Percentiles rank a stretch among this genome's conserved stretches.
Evolutionary conservation across 2,113 vertebrate species (phyloP).

Genomic region (Pseudopodoces humilis): DNA sequence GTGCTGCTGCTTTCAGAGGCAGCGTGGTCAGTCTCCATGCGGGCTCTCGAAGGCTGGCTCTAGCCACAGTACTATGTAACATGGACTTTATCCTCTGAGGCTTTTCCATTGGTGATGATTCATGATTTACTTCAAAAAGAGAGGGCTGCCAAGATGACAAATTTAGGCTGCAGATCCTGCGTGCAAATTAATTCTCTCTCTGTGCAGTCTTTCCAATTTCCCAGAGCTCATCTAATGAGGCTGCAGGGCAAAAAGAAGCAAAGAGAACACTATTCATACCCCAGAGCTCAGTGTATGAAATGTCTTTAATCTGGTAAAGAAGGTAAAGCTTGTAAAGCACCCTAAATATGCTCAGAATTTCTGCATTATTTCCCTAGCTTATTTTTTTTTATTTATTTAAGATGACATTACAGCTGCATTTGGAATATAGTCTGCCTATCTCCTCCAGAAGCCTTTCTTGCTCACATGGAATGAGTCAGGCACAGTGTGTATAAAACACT

Average conservation of each 20-base stretch:
- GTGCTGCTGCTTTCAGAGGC: neutral
- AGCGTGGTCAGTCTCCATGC: neutral
- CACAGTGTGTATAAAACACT: neutral
- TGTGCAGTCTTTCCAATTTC: neutral
- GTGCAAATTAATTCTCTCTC: neutral
- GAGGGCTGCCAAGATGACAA: neutral
- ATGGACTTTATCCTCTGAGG: neutral
- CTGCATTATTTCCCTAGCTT: neutral
- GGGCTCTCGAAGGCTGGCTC: rapidly evolving
- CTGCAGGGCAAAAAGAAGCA: neutral
- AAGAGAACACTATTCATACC: neutral
- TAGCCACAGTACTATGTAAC: neutral
- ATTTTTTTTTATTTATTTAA: neutral
- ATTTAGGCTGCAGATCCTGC: neutral
- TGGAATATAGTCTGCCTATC: neutral
- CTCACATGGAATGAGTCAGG: neutral
- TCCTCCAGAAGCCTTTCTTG: neutral
- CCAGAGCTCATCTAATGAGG: neutral
- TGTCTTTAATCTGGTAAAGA: neutral
- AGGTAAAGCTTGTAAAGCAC: neutral
- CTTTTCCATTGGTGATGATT: neutral
- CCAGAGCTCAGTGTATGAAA: neutral
- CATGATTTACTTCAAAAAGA: neutral
- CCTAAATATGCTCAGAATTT: neutral
- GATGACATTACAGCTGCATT: neutral